Conservation (phyloP, 2,797 vertebrate genomes). For the Diplodus sargus region DNA sequence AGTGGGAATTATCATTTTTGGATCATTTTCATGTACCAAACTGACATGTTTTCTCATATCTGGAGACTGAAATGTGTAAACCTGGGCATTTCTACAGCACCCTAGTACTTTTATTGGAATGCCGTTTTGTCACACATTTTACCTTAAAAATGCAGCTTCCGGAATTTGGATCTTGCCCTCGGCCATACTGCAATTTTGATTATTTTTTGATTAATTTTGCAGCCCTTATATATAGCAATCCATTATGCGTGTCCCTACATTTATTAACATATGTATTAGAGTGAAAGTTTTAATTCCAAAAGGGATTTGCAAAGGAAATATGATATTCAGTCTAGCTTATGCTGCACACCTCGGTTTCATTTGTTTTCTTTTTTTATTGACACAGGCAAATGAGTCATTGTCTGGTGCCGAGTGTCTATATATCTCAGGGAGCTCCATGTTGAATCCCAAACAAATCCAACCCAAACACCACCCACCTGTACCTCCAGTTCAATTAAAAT, state of each 20-base stretch:
- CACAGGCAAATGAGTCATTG: slow-evolving; percentile 42
- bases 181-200: no score
- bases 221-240: not conserved
- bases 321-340: not conserved
- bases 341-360: slow-evolving; percentile 10
- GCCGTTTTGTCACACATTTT: no score
- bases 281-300: not conserved
- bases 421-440: slow-evolving; percentile 17
- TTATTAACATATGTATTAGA: not conserved
- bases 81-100: no score
- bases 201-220: no score
- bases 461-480: slow-evolving; percentile 57
- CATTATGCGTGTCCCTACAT: not conserved
- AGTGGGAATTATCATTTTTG: no score
- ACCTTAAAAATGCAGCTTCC: no score
- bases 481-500: slow-evolving; percentile 58
- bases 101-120: no score
- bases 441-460: slow-evolving; percentile 61
- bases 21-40: no score
- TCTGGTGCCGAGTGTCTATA: slow-evolving; percentile 36
- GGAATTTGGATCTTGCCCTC: no score
- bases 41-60: no score
- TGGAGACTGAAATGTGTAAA: no score
- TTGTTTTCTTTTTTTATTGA: slow-evolving; percentile 28
- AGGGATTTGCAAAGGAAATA: not conserved